These are phyloP conservation scores for Eumeta japonica DNA, from an alignment of 1,140 invertebrate genomes.

Conservation along the genomic window DNA sequence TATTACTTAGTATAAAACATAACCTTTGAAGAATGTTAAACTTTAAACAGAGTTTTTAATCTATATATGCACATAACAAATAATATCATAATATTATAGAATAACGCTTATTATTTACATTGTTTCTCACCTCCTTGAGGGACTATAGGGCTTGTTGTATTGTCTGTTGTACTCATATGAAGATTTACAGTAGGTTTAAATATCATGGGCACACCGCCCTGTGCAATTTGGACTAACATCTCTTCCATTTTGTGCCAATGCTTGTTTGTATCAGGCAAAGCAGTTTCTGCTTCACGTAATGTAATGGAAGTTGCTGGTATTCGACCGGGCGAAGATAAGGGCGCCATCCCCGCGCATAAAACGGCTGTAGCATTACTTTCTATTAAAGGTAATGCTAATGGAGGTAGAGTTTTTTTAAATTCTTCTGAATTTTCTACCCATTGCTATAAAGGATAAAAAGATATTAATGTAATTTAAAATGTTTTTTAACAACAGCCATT, in stretches of 20 bases:
- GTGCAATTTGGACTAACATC: constrained; percentile 69
- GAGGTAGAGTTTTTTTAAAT: constrained; percentile 53
- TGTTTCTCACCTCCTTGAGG: constrained; percentile 70
- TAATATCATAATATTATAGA: constrained; percentile 7
- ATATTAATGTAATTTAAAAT: not conserved
- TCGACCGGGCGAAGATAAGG: constrained; percentile 48
- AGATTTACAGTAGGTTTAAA: constrained; percentile 76
- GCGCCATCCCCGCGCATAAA: constrained; percentile 59
- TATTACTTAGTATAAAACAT: constrained; percentile 7
- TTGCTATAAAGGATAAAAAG: constrained; percentile 31
- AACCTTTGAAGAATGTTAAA: constrained; percentile 4
- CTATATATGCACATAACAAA: constrained; percentile 6
- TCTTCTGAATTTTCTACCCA: constrained; percentile 56
- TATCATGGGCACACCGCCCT: constrained; percentile 69
- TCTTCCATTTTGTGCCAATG: constrained; percentile 78
- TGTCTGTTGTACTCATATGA: constrained; percentile 65
- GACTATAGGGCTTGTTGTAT: constrained; percentile 66
- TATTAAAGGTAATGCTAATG: constrained; percentile 69
- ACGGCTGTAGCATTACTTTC: constrained; percentile 67
- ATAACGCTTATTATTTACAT: no score
- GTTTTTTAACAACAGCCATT: not conserved
- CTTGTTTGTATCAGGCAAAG: constrained; percentile 37
- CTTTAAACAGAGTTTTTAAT: constrained; percentile 1
- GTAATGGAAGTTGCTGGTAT: constrained; percentile 42
- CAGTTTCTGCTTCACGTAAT: constrained; percentile 10